These are phyloP conservation scores for Rhaphigaster nebulosa DNA, from an alignment of 2,888 invertebrate genomes.

Conservation along the genomic window DNA sequence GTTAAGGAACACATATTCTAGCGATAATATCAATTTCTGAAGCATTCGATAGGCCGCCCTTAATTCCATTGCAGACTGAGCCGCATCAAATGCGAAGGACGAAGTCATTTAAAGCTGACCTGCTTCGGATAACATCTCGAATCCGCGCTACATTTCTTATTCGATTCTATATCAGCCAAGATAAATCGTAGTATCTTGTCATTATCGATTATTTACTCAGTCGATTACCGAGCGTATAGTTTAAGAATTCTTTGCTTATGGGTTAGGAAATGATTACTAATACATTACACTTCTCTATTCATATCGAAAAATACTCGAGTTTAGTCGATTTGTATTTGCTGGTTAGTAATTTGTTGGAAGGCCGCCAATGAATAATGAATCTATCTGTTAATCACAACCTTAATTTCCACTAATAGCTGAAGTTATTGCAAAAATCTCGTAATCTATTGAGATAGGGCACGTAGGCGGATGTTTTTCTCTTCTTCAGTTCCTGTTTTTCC, in stretches of 20 bases:
- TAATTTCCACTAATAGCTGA: background rate
- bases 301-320: background rate
- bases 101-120: slow-evolving; percentile 19
- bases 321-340: background rate
- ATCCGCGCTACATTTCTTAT: background rate
- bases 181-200: background rate
- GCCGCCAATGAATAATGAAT: background rate
- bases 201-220: slow-evolving; percentile 21
- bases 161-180: background rate
- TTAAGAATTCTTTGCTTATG: background rate
- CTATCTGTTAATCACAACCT: background rate
- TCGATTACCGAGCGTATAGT: background rate
- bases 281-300: background rate
- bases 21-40: background rate
- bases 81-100: slow-evolving; percentile 34
- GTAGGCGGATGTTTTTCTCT: background rate
- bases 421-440: background rate
- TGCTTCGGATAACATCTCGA: slow-evolving; percentile 17
- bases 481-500: background rate
- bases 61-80: background rate
- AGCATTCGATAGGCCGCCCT: background rate
- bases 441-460: background rate
- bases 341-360: background rate
- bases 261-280: background rate
- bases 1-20: background rate